phyloP scores from a whole-genome alignment of 2,888 invertebrate genomes.

The Antheraea yamamai region DNA sequence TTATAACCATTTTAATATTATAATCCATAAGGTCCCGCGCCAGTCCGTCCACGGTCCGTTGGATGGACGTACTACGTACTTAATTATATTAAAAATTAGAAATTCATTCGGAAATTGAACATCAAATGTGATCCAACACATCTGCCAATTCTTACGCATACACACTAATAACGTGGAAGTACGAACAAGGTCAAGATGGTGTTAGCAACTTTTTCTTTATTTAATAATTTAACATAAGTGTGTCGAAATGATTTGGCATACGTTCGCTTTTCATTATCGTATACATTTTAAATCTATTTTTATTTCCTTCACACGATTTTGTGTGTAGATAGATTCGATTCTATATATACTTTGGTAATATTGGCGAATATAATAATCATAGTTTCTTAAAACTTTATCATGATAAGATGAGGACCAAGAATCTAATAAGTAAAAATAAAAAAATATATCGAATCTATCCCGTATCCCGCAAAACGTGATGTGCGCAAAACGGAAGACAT shows the following conservation, averaged over 20 bases:
- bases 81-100: background rate
- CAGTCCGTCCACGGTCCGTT: no score
- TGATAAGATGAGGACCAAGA: no score
- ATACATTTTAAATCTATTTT: background rate
- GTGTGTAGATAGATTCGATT: background rate
- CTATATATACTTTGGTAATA: no score
- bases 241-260: conserved; percentile 17
- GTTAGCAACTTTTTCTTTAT: conserved; percentile 21
- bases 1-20: no score
- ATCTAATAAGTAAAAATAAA: no score
- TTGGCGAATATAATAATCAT: no score
- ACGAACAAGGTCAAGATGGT: conserved; percentile 16
- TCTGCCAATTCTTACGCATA: background rate
- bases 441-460: no score
- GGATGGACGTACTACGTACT: background rate
- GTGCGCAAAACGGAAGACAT: no score
- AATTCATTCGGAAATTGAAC: background rate
- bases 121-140: background rate
- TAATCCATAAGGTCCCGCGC: no score
- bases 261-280: background rate
- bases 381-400: no score
- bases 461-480: no score
- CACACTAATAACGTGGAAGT: conserved; percentile 11
- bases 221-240: conserved; percentile 17
- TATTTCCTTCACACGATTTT: conserved; percentile 1